Evolutionary conservation across 2,113 vertebrate genomes (phyloP), one percentile per base, ranked within the genome.

Genomic region (Plotosus lineatus): DNA sequence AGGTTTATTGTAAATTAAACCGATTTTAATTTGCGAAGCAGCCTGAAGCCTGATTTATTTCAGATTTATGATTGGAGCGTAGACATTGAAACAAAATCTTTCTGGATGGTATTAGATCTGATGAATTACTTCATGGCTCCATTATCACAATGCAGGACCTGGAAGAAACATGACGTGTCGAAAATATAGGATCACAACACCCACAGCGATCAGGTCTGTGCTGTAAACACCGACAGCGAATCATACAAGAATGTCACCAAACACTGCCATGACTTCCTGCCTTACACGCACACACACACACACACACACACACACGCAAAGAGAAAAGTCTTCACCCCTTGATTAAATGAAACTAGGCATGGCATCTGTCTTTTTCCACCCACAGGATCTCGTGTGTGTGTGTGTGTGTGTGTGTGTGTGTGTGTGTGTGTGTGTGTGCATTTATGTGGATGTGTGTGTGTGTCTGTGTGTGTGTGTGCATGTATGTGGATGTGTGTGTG

Each of bases 311-410:
- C 17, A 61, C 21, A 66, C 33, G 90, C 77, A 81, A 83, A 77
- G 48, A 26, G 72, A 1, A 71, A 77, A n/a, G 31, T 21, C 12
- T 33, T 79, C 80, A 82, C 80, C 80, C 76, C 80, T 56, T 44
- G 56, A 82, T 63, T 53, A 48, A 80, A 85, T 76, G 60, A 85
- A 73, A 63, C 53, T 58, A 17, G 76, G 74, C 75, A 40, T n/a
- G 42, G 28, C 69, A 74, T 63, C 33, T 44, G 77, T 82, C 80
- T 31, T 53, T 75, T 36, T 82, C 56, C 66, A 66, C 21, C 46
- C 51, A 75, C 73, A 42, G 46, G 4, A 5, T 9, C 19, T 11
- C 17, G 50, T n/a, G 10, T 40, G 7, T 65, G 17, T 65, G 17
- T 65, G 33, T 65, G 36, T 40, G 36, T 65, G 19, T 65, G 36